These are phyloP conservation scores for Pemphigus obesinymphae DNA, from an alignment of 1,140 invertebrate species.

Conservation along the genomic window DNA sequence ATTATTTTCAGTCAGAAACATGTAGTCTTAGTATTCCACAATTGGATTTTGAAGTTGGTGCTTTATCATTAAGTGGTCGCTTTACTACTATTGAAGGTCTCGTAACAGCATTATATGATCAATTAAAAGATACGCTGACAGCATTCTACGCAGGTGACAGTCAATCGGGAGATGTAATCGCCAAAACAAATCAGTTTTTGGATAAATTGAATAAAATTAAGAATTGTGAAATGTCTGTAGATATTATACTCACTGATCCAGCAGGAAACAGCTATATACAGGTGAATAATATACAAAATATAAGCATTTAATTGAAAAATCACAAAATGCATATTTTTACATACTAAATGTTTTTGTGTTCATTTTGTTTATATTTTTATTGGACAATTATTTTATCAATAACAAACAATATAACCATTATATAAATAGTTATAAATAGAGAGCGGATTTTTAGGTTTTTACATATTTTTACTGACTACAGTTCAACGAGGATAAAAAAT, in stretches of 20 bases:
- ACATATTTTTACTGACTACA: too few relatives aligned
- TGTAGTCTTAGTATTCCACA: slow-evolving; percentile 84
- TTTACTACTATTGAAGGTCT: slow-evolving; percentile 94
- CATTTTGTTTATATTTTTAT: too few relatives aligned
- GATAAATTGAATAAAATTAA: slow-evolving; percentile 67
- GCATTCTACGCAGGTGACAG: slow-evolving; percentile 63
- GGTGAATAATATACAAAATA: slow-evolving; percentile 53
- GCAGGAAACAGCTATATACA: slow-evolving; percentile 96
- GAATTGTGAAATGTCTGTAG: slow-evolving; percentile 60
- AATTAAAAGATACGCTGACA: slow-evolving; percentile 63
- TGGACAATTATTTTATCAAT: too few relatives aligned
- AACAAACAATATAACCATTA: too few relatives aligned
- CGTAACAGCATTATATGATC: slow-evolving; percentile 63
- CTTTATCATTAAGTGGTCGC: slow-evolving; percentile 79
- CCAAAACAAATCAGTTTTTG: slow-evolving; percentile 62
- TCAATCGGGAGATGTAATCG: slow-evolving; percentile 55
- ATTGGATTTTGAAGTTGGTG: slow-evolving; percentile 79
- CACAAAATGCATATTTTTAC: too few relatives aligned
- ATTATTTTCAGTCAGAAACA: slow-evolving; percentile 74
- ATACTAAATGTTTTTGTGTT: too few relatives aligned
- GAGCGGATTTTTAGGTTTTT: too few relatives aligned
- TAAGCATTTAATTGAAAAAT: not conserved
- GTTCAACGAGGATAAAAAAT: too few relatives aligned
- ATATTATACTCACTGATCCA: slow-evolving; percentile 87
- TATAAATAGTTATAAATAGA: too few relatives aligned